Evolutionary conservation across 2,888 invertebrate species (phyloP), one percentile per base, ranked within the genome.

Genomic region (Archips xylosteana): DNA sequence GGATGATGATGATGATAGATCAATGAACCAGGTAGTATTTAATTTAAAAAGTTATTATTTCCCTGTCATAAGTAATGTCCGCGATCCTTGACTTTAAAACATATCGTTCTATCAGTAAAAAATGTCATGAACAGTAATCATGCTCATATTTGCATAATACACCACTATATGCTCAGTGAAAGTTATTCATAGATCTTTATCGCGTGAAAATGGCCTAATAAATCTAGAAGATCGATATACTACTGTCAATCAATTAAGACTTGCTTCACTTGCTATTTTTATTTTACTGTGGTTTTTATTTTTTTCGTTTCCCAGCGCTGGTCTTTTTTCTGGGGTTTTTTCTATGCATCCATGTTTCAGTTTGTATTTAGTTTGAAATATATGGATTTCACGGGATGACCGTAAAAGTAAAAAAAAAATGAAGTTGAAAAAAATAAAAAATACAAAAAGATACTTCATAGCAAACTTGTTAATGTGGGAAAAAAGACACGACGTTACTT

Each of bases 111-210:
- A 57, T 32, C 57, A 23, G 23, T 32, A 57, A 57, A 57, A 57
- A 57, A 57, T 32, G 32, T 32, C 32, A 57, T 57, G 57, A 12
- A 34, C 63, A n/a, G 12, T 12, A 63, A 47, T 63, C 45, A 47
- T 49, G 45, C 32, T 47, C 47, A 47, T n/a, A 63, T 63, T 63
- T 47, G 34, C 63, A 63, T 63, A 63, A 47, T 63, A 63, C 47
- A 47, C n/a, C 63, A 47, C 47, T 63, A 4, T 45, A 45, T 10
- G 63, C 6, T 47, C 32, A 63, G 63, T 47, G 63, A 63, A 32
- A 63, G 63, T 63, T 13, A 5, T 47, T 63, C 8, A 60, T 60
- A 1, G 36, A 36, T 32, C 10, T 32, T 13, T 12, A 47, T 63
- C 47, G 63, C 63, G 63, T 63, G 63, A 32, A 63, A 63, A 63